Base-by-base conservation (phyloP, 2,797 vertebrate species). In the Aotus griseimembra region DNA sequence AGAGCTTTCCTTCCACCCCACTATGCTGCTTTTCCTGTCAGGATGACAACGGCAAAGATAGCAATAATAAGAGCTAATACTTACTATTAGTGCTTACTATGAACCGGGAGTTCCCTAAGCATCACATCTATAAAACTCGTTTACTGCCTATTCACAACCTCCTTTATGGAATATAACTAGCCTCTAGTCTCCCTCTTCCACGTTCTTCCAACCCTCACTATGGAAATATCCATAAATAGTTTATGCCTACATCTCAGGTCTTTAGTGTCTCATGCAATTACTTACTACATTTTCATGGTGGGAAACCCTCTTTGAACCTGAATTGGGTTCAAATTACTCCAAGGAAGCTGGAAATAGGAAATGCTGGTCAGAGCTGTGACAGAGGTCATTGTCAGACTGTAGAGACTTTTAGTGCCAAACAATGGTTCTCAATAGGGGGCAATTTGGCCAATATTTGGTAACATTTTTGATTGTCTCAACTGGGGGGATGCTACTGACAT, bases 111-210 rank as follows among this genome's bases (percentile, higher is more conserved):
- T 80, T 96, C 89, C 64, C 41, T 94, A 73, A 92, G 79, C 26
- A 77, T 46, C 2, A 55, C 58, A 50, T 11, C 79, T 67, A 30
- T 73, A 39, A 79, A 94, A 80, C 12, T 93, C 57, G 4, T 41
- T 73, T 79, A 88, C 50, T 88, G 2, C n/a, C 52, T 39, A 61
- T 8, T 72, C 10, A 55, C 30, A 57, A 72, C 30, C 14, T 52
- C 46, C 26, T 91, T 88, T 84, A 55, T 55, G 41, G 92, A 97
- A 87, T 94, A 33, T 12, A 87, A n/a, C 12, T 55, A 88, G 50
- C 39, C 73, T 96, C 83, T 55, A 30, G n/a, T 26, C 26, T 70
- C 24, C 33, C 11, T 44, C 48, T 86, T 80, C n/a, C 22, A 9
- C 14, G 11, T 72, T 88, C 41, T 97, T 81, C 77, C 3, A 28